phyloP scores from a whole-genome alignment of 2,113 vertebrate genomes.

The Mesembrinibis cayennensis region DNA sequence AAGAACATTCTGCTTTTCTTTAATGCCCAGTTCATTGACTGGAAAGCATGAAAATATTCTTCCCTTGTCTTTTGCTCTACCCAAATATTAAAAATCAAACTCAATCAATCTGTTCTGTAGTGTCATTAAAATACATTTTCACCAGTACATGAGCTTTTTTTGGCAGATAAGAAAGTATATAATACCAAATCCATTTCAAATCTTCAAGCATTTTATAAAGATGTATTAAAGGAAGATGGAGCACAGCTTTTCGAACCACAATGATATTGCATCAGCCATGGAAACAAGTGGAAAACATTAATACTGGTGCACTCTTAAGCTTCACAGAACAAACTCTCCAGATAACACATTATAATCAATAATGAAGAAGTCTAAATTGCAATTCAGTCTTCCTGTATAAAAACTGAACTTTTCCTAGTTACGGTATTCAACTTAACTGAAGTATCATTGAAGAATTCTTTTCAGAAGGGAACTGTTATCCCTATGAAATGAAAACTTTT shows the following conservation, averaged over 20 bases:
- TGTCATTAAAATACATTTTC: not conserved
- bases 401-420: not conserved
- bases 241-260: not conserved
- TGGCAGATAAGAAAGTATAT: not conserved
- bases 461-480: conserved; percentile 19
- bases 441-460: conserved; percentile 23
- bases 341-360: conserved; percentile 24
- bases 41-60: not conserved
- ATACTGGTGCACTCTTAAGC: not conserved
- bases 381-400: not conserved
- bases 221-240: not conserved
- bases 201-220: not conserved
- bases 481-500: conserved; percentile 35
- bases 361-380: not conserved
- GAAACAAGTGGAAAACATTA: conserved; percentile 1
- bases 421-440: conserved; percentile 10
- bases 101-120: not conserved
- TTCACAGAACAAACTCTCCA: conserved; percentile 4
- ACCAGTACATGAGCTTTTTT: not conserved
- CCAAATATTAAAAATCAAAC: not conserved
- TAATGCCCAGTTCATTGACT: not conserved
- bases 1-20: not conserved
- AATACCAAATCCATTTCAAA: not conserved
- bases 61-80: not conserved
- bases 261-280: not conserved